Evolutionary conservation across 2,113 vertebrate species (phyloP).

Genomic region (Nematolebias whitei): DNA sequence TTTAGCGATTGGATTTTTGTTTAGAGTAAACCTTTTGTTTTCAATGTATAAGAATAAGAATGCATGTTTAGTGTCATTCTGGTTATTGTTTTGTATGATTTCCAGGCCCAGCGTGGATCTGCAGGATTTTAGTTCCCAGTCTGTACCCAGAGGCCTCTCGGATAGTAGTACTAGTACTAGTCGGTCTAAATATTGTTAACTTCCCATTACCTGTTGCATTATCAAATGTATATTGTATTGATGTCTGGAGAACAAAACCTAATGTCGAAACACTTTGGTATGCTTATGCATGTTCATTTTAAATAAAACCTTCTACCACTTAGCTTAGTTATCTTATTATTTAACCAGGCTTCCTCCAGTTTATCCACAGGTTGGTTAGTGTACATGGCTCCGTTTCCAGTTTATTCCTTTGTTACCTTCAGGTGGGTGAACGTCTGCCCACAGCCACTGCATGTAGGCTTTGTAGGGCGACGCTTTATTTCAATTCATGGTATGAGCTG

Average conservation of each 20-base stretch:
- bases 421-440: slow-evolving; percentile 79
- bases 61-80: slow-evolving; percentile 66
- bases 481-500: slow-evolving; percentile 45
- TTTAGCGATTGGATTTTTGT: slow-evolving; percentile 63
- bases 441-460: slow-evolving; percentile 80
- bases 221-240: slow-evolving; percentile 80
- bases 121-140: slow-evolving; percentile 48
- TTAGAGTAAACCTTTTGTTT: slow-evolving; percentile 44
- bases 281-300: slow-evolving; percentile 83
- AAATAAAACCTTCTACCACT: slow-evolving; percentile 81
- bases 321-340: slow-evolving; percentile 81
- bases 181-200: slow-evolving; percentile 67
- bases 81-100: slow-evolving; percentile 44
- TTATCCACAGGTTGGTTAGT: slow-evolving; percentile 76
- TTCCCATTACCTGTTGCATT: slow-evolving; percentile 68
- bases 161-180: slow-evolving; percentile 66
- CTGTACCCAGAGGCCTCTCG: slow-evolving; percentile 60
- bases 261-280: slow-evolving; percentile 77
- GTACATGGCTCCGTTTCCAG: slow-evolving; percentile 62
- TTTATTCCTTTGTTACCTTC: slow-evolving; percentile 58
- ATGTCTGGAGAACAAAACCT: slow-evolving; percentile 75
- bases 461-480: slow-evolving; percentile 71
- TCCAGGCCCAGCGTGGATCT: slow-evolving; percentile 6
- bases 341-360: slow-evolving; percentile 79
- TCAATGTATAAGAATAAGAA: slow-evolving; percentile 66